Percentiles rank a stretch among this genome's conserved stretches.
Evolutionary conservation across 2,113 vertebrate species (phyloP).

Genomic region (Cyprinus carpio): DNA sequence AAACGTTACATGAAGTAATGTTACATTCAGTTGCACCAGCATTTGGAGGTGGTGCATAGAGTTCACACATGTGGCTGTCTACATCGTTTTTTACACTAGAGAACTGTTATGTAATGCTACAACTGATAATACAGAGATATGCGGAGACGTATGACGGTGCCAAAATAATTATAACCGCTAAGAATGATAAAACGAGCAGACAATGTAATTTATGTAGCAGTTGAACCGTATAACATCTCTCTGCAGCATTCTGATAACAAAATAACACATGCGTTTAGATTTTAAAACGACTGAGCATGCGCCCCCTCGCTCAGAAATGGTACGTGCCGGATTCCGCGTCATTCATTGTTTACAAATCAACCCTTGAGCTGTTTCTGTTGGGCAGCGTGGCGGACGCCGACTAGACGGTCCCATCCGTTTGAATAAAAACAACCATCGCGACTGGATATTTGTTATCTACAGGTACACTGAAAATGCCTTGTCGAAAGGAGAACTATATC

Average conservation of each 20-base stretch:
- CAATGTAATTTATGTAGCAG: not conserved
- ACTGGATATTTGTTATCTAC: not conserved
- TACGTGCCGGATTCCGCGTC: slow-evolving; percentile 71
- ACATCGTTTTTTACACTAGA: not conserved
- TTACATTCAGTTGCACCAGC: not conserved
- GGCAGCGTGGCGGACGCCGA: slow-evolving; percentile 64
- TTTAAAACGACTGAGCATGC: not conserved
- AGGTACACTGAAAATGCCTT: slow-evolving; percentile 73
- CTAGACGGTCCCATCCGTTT: slow-evolving; percentile 51
- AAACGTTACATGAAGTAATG: not conserved
- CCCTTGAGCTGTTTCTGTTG: slow-evolving; percentile 58
- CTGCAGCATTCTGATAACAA: not conserved
- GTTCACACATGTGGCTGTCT: slow-evolving; percentile 24
- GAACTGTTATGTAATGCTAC: slow-evolving; percentile 14
- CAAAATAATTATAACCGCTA: not conserved
- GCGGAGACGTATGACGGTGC: not conserved
- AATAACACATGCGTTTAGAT: not conserved
- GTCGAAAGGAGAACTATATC: slow-evolving; percentile 82
- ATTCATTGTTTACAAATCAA: slow-evolving; percentile 88
- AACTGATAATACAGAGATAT: not conserved
- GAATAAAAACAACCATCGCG: slow-evolving; percentile 26
- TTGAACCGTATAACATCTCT: not conserved
- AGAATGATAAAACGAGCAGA: not conserved
- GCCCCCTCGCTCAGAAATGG: slow-evolving; percentile 57
- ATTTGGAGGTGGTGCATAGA: not conserved